Percentiles rank a stretch among this genome's conserved stretches.
Conservation (phyloP, 2,888 invertebrate species). For the Branchellion lobata region DNA sequence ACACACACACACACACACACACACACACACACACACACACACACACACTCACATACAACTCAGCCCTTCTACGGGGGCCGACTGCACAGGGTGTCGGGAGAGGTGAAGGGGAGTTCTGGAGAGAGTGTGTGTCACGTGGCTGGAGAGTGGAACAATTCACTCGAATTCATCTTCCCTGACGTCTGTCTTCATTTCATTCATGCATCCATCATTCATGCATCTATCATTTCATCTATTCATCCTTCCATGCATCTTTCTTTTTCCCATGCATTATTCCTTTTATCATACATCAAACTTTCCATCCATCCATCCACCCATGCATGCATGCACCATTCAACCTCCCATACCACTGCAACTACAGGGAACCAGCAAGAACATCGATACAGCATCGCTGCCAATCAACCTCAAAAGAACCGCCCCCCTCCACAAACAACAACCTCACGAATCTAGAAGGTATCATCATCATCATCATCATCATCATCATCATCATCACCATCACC, state of each 20-base stretch:
- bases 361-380: slow-evolving; percentile 57
- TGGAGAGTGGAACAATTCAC: slow-evolving; percentile 64
- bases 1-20: neutral
- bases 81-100: slow-evolving; percentile 63
- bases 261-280: neutral
- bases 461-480: neutral
- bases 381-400: slow-evolving; percentile 53
- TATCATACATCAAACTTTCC: too few relatives aligned
- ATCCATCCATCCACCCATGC: too few relatives aligned
- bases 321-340: too few relatives aligned
- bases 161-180: slow-evolving; percentile 63
- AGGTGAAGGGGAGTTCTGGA: slow-evolving; percentile 62
- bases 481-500: slow-evolving; percentile 27
- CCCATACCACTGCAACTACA: slow-evolving; percentile 48
- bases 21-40: neutral
- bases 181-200: too few relatives aligned
- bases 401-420: slow-evolving; percentile 63
- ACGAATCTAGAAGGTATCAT: slow-evolving; percentile 59
- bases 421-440: slow-evolving; percentile 60
- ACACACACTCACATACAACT: slow-evolving; percentile 44
- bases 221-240: too few relatives aligned
- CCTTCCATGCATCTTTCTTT: neutral
- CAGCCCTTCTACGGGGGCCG: slow-evolving; percentile 66
- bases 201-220: too few relatives aligned
- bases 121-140: slow-evolving; percentile 60